Base-by-base conservation (phyloP, 2,113 vertebrate genomes). In the Alces alces region DNA sequence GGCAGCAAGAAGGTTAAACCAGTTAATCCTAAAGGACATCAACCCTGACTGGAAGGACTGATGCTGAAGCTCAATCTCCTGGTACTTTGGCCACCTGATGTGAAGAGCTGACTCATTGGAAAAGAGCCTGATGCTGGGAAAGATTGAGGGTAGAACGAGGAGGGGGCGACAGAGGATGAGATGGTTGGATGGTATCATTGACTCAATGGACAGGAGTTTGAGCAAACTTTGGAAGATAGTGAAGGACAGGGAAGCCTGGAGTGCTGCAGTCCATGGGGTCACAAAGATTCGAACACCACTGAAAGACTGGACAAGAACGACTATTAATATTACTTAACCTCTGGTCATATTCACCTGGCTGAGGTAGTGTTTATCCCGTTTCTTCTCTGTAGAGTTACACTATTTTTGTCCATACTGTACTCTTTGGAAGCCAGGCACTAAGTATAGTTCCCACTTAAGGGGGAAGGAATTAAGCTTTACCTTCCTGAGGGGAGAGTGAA, bases 151-250 rank as follows among this genome's bases (percentile, higher is more conserved):
- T 10, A 70, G 19, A n/a, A 70, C n/a, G 10, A 39, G 19, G 2
- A 39, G 66, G 19, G 5, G 9, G 66, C 0, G 1, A 23, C 5
- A 39, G 64, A 36, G 66, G 19, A 23, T 36, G 9, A 36, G 64
- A 70, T 23, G 17, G 5, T 23, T 70, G 66, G 4, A 36, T 23
- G 66, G 19, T 5, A 39, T 70, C 66, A 39, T 23, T 39, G 66
- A 70, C 66, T 70, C 9, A 70, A 21, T 21, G 64, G 64, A 70
- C 64, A 70, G 36, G 66, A 70, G 66, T 70, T 70, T 70, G 66
- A 70, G 19, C 5, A 23, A 70, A 70, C 66, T 70, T 70, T 36
- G n/a, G 66, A 70, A 70, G 10, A 36, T 23, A 70, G n/a, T 39
- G 66, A 70, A 70, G n/a, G 9, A 70, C 9, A 70, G 64, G n/a